Percentiles rank a stretch among this genome's conserved stretches.
Evolutionary conservation across 2,797 vertebrate species (phyloP).

Genomic region (Cossypha dichroa): DNA sequence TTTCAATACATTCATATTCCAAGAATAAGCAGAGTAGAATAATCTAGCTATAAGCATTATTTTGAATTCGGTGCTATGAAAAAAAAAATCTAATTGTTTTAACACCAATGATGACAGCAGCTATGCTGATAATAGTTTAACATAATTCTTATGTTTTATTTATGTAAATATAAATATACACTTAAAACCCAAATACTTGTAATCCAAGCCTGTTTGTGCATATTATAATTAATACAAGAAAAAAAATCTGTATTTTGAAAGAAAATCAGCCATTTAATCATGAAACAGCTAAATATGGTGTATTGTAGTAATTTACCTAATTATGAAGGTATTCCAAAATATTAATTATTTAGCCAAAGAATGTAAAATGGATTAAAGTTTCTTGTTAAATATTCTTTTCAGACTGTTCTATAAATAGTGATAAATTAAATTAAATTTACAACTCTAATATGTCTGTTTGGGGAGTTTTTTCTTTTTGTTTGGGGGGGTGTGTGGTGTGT

Average conservation of each 20-base stretch:
- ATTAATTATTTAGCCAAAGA: constrained; percentile 29
- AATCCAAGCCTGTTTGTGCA: background rate
- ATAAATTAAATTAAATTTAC: background rate
- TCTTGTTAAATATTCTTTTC: background rate
- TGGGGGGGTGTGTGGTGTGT: accelerated
- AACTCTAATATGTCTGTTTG: background rate
- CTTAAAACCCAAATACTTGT: background rate
- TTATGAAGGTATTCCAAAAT: background rate
- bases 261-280: background rate
- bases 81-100: background rate
- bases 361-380: background rate
- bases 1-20: background rate
- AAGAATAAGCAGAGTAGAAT: background rate
- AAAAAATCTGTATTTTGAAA: background rate
- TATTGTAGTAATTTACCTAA: background rate
- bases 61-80: background rate
- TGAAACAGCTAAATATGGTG: background rate
- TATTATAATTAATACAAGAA: background rate
- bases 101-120: background rate
- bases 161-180: background rate
- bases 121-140: background rate
- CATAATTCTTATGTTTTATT: background rate
- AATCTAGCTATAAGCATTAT: background rate
- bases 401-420: background rate
- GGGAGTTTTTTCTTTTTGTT: background rate